phyloP scores from a whole-genome alignment of 2,113 vertebrate genomes.

The Phainopepla nitens region DNA sequence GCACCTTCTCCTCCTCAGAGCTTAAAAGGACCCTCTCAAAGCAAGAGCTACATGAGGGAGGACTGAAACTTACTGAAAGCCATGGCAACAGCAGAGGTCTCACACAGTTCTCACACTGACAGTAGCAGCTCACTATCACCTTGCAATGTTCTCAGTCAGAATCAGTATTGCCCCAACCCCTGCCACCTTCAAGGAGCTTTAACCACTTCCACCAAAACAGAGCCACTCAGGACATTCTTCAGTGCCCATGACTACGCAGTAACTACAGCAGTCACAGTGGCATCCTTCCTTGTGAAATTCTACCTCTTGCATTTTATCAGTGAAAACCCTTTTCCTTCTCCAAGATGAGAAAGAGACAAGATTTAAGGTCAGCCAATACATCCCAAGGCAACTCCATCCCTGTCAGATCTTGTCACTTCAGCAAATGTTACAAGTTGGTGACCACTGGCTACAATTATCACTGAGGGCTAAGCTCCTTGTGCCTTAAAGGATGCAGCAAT shows the following conservation, averaged over 20 bases:
- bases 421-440: neutral
- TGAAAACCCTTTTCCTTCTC: neutral
- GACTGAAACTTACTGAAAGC: neutral
- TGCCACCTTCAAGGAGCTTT: neutral
- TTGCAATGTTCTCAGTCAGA: neutral
- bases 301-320: neutral
- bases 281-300: neutral
- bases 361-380: neutral
- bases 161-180: neutral
- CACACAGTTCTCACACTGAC: neutral
- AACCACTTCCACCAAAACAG: neutral
- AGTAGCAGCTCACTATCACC: neutral
- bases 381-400: neutral
- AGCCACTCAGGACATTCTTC: neutral
- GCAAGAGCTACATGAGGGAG: neutral
- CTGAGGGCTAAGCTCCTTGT: neutral
- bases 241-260: neutral
- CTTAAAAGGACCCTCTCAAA: neutral
- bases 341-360: neutral
- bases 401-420: constrained; percentile 13
- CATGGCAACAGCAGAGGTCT: neutral
- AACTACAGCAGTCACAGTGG: neutral
- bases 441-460: neutral
- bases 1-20: neutral
- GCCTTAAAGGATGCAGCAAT: neutral